phyloP scores from a whole-genome alignment of 2,113 vertebrate genomes.

The Climacteris rufus region DNA sequence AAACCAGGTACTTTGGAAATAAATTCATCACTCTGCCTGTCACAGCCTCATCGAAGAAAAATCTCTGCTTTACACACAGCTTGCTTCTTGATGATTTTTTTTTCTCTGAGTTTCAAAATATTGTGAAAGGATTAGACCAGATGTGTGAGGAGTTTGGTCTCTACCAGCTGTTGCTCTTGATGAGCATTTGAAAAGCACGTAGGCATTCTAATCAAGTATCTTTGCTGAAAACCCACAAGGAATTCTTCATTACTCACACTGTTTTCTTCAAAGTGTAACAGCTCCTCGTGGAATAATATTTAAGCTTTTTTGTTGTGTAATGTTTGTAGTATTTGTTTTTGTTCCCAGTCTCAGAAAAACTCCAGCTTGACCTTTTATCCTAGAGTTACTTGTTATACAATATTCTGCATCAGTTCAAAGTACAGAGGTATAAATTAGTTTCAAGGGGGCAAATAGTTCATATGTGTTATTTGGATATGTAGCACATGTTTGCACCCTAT shows the following conservation, averaged over 20 bases:
- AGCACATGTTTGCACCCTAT: neutral
- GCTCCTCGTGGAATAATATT: neutral
- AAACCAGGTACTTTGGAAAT: neutral
- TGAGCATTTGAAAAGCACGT: slow-evolving; percentile 18
- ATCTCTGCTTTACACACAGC: neutral
- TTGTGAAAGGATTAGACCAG: slow-evolving; percentile 24
- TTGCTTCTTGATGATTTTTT: neutral
- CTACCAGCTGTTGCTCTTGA: slow-evolving; percentile 25
- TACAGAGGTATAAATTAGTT: neutral
- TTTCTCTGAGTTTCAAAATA: neutral
- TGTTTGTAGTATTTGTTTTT: slow-evolving; percentile 33
- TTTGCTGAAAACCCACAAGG: slow-evolving; percentile 12
- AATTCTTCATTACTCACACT: slow-evolving; percentile 29
- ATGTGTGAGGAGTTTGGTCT: slow-evolving; percentile 40
- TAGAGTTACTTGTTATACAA: neutral
- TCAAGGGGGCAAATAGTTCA: neutral
- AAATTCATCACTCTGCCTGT: neutral
- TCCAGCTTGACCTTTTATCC: slow-evolving; percentile 20
- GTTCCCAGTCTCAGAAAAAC: neutral
- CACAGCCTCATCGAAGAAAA: neutral
- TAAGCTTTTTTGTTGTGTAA: slow-evolving; percentile 28
- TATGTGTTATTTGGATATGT: slow-evolving; percentile 6
- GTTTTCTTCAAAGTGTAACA: slow-evolving; percentile 16
- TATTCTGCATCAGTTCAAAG: slow-evolving; percentile 3
- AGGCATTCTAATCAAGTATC: slow-evolving; percentile 33